These are phyloP conservation scores for Agriopis marginaria DNA, from an alignment of 2,888 invertebrate genomes.

Conservation along the genomic window DNA sequence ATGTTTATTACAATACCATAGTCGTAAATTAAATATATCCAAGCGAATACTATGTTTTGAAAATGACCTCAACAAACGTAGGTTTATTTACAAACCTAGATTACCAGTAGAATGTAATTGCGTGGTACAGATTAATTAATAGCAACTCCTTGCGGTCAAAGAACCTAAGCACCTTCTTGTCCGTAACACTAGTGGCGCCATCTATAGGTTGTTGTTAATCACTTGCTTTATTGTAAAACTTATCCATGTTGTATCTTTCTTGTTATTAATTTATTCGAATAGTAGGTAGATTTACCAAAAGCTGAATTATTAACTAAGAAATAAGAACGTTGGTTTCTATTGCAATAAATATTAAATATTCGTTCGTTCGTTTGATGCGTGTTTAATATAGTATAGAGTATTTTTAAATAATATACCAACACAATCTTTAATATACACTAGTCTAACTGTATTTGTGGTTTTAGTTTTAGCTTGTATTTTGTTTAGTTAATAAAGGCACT, in stretches of 20 bases:
- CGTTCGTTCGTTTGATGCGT: background rate
- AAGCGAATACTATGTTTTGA: background rate
- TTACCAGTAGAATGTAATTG: background rate
- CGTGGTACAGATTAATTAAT: background rate
- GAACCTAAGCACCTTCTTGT: conserved; percentile 35
- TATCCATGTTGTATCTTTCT: background rate
- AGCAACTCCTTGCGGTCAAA: conserved; percentile 5
- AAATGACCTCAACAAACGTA: background rate
- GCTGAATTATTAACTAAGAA: too few relatives aligned
- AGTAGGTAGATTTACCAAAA: background rate
- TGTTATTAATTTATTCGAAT: too few relatives aligned
- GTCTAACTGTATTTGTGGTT: too few relatives aligned
- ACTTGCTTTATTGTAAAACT: conserved; percentile 20
- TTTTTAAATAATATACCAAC: background rate
- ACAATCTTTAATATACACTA: too few relatives aligned
- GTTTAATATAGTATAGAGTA: background rate
- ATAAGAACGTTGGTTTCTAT: background rate
- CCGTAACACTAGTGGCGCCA: conserved; percentile 35
- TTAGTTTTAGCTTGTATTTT: too few relatives aligned
- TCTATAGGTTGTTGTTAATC: conserved; percentile 18
- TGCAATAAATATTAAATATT: background rate
- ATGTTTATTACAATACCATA: background rate
- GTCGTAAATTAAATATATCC: background rate
- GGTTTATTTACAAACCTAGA: background rate
- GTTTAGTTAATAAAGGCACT: too few relatives aligned